phyloP scores from a whole-genome alignment of 2,113 vertebrate genomes.

The Amphilophus citrinellus region DNA sequence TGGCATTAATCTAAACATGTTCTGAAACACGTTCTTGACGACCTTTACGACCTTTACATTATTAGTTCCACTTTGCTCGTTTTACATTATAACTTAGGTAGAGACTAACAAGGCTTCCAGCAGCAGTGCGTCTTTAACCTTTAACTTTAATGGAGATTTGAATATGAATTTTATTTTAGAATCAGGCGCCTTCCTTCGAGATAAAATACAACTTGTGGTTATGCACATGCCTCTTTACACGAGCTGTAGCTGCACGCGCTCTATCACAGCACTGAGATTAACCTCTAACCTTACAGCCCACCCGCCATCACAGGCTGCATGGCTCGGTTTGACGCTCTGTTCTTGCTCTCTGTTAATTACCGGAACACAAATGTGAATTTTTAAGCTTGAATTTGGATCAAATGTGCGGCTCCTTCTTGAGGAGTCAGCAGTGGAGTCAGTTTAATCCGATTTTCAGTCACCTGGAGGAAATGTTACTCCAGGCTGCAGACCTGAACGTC shows the following conservation, averaged over 20 bases:
- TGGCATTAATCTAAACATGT: not conserved
- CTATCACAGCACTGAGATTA: not conserved
- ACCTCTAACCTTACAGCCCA: not conserved
- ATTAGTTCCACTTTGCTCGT: not conserved
- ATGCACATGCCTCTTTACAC: not conserved
- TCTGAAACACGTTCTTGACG: fast-evolving
- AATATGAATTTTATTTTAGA: not conserved
- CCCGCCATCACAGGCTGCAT: fast-evolving
- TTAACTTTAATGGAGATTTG: not conserved
- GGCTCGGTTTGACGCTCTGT: not conserved
- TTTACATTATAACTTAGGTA: fast-evolving
- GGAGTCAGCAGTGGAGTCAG: no score
- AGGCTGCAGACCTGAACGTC: no score
- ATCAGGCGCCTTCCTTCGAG: not conserved
- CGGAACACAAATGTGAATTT: no score
- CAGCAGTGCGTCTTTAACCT: fast-evolving
- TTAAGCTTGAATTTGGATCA: not conserved
- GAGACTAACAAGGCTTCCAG: not conserved
- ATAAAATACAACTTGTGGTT: not conserved
- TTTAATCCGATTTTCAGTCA: no score
- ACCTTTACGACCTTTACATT: not conserved
- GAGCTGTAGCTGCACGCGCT: fast-evolving
- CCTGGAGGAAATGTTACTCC: no score
- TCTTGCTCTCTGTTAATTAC: no score
- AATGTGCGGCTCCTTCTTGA: not conserved